A percentile compares a stretch with the other conserved stretches of the same genome.
phyloP scores from a whole-genome alignment of 1,140 invertebrate species.

The Homarus americanus region DNA sequence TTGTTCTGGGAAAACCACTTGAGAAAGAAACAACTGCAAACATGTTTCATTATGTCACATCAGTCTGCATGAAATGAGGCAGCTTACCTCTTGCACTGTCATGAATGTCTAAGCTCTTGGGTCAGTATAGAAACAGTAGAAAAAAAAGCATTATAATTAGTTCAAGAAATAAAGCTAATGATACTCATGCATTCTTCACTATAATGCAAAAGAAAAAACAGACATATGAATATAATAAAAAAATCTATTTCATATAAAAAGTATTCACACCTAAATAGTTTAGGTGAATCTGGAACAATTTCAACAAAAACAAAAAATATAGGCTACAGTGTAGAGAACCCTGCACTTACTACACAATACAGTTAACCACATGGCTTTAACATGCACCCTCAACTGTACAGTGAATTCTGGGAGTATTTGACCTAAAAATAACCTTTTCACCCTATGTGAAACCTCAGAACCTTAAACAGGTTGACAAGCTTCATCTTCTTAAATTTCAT shows the following conservation, averaged over 20 bases:
- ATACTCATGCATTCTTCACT: conserved; percentile 49
- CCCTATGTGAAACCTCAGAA: not conserved
- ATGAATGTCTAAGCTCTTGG: conserved; percentile 18
- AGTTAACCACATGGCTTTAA: not conserved
- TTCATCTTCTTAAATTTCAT: not conserved
- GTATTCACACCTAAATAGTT: conserved; percentile 46
- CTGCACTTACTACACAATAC: not conserved
- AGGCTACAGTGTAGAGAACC: not conserved
- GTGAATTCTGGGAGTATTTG: not conserved
- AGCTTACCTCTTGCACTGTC: conserved; percentile 22
- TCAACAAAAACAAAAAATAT: not conserved
- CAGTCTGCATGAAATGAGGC: conserved; percentile 46
- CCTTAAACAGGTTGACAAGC: not conserved
- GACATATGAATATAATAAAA: conserved; percentile 25
- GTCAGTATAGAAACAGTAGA: conserved; percentile 29
- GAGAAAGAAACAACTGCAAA: not conserved
- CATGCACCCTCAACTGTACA: not conserved
- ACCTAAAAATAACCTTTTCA: not conserved
- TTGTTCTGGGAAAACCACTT: too few species aligned
- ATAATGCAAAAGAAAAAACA: conserved; percentile 33
- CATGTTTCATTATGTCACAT: not conserved
- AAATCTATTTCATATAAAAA: conserved; percentile 29
- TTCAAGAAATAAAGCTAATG: conserved; percentile 11
- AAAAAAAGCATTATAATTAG: not conserved
- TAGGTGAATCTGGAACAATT: conserved; percentile 24